Conservation (phyloP, 2,113 vertebrate species). For the Amblyopsis rosae region DNA sequence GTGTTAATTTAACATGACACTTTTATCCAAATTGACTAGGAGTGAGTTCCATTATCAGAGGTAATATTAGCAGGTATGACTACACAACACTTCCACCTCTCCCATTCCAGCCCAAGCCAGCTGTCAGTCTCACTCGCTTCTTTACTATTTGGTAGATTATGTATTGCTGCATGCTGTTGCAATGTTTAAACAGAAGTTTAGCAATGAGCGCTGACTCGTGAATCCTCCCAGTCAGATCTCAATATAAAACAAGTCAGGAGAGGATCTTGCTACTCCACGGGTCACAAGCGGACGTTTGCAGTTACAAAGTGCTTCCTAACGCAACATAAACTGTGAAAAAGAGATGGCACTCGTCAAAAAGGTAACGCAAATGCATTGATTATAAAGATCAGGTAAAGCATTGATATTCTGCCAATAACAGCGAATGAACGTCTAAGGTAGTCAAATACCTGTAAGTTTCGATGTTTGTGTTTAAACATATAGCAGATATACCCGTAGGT, state of each 20-base stretch:
- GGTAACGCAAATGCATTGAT: constrained; percentile 27
- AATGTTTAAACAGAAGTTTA: constrained; percentile 51
- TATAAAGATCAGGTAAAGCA: neutral
- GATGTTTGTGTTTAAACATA: neutral
- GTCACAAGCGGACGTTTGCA: constrained; percentile 26
- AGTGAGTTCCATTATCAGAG: constrained; percentile 17
- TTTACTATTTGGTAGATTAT: constrained; percentile 8
- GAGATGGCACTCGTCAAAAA: constrained; percentile 56
- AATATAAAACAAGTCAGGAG: constrained; percentile 34
- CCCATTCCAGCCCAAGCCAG: neutral
- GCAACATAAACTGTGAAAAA: constrained; percentile 35
- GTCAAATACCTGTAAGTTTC: neutral
- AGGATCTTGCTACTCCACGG: neutral
- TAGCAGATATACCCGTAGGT: neutral
- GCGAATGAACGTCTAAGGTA: too few species aligned
- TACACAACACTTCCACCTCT: neutral
- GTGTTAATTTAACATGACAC: neutral
- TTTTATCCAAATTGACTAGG: neutral
- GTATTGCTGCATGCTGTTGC: constrained; percentile 13
- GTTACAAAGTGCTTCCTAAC: constrained; percentile 42
- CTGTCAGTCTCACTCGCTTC: neutral
- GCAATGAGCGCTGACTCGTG: constrained; percentile 26
- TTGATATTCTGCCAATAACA: neutral
- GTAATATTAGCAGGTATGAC: neutral
- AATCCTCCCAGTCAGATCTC: constrained; percentile 36